Base-by-base conservation (phyloP, 1,140 invertebrate species). In the Halictus rubicundus region DNA sequence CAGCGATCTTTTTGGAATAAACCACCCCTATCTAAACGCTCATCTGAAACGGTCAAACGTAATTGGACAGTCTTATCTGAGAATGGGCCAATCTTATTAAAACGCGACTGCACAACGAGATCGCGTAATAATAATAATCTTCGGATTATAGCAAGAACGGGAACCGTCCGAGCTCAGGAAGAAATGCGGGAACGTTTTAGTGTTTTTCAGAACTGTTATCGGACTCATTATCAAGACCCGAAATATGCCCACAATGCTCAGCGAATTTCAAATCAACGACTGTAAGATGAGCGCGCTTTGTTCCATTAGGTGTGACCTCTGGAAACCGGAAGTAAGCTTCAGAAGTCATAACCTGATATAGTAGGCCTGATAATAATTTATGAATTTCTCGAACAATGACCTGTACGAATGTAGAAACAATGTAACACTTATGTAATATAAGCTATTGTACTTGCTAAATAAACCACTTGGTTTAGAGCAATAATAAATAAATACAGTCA, bases 31-130 rank as follows among this genome's bases (percentile, higher is more conserved):
- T 77, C 66, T 49, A 46, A 70, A 66, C 19, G 21, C 23, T 70
- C 39, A 23, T 76, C 65, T 68, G 60, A 46, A 52, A 54, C 6
- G 64, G 9, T 10, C 54, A 0, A 23, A 32, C 39, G 39, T 76
- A 60, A 68, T 69, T 69, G 39, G 54, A 60, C 32, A 10, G 25
- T 42, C 25, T 69, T 37, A 60, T 76, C 74, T 49, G 9, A 59
- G 7, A 59, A 46, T 8, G 21, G n/a, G 37, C 23, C 25, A 25
- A 60, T 16, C 1, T 76, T 23, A 27, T 66, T 65, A 12, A 42
- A 60, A 68, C 25, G 32, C 19, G 5, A 12, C 10, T 42, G 16
- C 7, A 6, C 42, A 37, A 25, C 37, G 21, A 49, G 74, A 37
- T 76, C 32, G 39, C 2, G 12, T n/a, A 32, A 19, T 19, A 32